Conservation (phyloP, 2,113 vertebrate species). For the Cathartes aura region DNA sequence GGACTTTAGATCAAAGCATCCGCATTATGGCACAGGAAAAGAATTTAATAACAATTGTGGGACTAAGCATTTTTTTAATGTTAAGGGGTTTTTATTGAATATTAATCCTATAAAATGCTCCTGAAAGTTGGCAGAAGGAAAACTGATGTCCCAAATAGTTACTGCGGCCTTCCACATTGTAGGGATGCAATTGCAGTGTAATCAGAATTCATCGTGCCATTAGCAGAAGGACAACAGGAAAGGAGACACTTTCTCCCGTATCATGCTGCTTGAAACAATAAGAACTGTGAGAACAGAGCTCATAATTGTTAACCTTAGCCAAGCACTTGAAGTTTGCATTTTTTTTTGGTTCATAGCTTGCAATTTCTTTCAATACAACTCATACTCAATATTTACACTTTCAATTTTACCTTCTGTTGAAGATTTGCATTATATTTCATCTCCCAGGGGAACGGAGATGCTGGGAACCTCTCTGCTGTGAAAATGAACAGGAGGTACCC, state of each 20-base stretch:
- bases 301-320: background rate
- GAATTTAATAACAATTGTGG: conserved; percentile 76
- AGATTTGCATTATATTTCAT: background rate
- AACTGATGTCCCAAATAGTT: conserved; percentile 57
- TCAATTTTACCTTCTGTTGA: conserved; percentile 20
- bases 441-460: background rate
- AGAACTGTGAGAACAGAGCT: background rate
- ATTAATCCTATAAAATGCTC: conserved; percentile 69
- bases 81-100: conserved; percentile 70
- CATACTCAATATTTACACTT: background rate
- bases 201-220: conserved; percentile 41
- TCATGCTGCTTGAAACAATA: conserved; percentile 36
- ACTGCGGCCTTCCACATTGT: background rate
- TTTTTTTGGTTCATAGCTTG: background rate
- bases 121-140: conserved; percentile 62
- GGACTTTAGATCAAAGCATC: conserved; percentile 78
- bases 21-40: conserved; percentile 72
- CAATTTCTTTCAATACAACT: conserved; percentile 9
- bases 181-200: conserved; percentile 1
- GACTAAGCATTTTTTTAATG: conserved; percentile 75
- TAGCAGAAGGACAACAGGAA: conserved; percentile 61
- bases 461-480: background rate
- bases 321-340: background rate
- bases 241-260: conserved; percentile 51
- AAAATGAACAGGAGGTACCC: conserved; percentile 39